Evolutionary conservation across 37 sponge, comb jelly and placozoan species (phyloP).

Genomic region (Halisarca cf. caerulea): DNA sequence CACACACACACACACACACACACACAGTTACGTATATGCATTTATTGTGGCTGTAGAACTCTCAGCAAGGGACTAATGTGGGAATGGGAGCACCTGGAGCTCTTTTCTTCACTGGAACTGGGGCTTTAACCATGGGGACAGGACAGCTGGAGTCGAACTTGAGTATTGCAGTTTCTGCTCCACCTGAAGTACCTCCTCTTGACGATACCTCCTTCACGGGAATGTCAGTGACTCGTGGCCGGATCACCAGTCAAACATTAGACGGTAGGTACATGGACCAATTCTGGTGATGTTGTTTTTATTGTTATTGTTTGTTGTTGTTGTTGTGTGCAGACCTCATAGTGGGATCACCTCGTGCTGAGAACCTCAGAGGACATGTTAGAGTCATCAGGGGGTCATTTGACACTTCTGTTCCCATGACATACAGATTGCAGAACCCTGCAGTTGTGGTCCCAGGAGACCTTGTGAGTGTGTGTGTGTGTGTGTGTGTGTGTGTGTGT

Average conservation of each 20-base stretch:
- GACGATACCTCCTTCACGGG: not conserved
- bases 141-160: not conserved
- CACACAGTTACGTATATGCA: not conserved
- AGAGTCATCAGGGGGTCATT: not conserved
- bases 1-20: not conserved
- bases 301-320: not conserved
- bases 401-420: too few species aligned
- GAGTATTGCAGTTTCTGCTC: not conserved
- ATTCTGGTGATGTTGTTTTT: not conserved
- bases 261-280: slow-evolving; percentile 9
- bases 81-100: slow-evolving; percentile 19
- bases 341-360: not conserved
- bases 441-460: too few species aligned
- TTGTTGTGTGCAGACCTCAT: not conserved
- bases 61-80: not conserved
- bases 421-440: too few species aligned
- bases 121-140: too few species aligned
- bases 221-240: slow-evolving; percentile 2
- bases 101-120: not conserved
- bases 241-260: not conserved
- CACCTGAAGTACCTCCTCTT: not conserved
- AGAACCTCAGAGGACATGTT: not conserved
- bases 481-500: too few species aligned
- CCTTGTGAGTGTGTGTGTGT: too few species aligned
- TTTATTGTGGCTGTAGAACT: not conserved